Percentiles rank a stretch among this genome's conserved stretches.
Conservation (phyloP, 2,888 invertebrate species). For the Lagria hirta region DNA sequence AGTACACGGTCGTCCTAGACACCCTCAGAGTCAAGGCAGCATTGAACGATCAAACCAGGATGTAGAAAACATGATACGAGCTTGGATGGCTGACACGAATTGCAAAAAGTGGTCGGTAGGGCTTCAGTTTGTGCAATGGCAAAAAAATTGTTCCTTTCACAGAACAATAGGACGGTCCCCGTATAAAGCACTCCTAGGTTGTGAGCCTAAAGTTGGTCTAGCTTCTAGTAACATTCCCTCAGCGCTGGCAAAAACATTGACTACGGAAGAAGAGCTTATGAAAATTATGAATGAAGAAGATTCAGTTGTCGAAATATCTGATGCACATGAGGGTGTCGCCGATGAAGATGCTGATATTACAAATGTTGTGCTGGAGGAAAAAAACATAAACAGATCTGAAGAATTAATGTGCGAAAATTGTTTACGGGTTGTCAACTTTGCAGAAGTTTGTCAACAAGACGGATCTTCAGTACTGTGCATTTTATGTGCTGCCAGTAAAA, state of each 20-base stretch:
- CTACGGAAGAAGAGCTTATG: slow-evolving; percentile 4
- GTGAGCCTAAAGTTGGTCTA: slow-evolving; percentile 33
- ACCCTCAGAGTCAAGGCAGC: slow-evolving; percentile 43
- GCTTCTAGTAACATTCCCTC: slow-evolving; percentile 18
- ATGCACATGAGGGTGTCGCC: too few relatives aligned
- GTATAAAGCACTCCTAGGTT: slow-evolving; percentile 37
- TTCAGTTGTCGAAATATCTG: too few relatives aligned
- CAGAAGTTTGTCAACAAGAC: too few relatives aligned
- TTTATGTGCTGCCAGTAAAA: too few relatives aligned
- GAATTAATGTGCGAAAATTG: too few relatives aligned
- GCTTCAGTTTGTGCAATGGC: slow-evolving; percentile 34
- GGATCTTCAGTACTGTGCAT: too few relatives aligned
- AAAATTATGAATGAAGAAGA: too few relatives aligned
- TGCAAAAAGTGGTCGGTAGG: slow-evolving; percentile 39
- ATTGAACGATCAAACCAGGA: slow-evolving; percentile 45
- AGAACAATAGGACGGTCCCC: slow-evolving; percentile 32
- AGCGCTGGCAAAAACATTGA: slow-evolving; percentile 6
- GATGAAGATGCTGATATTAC: too few relatives aligned
- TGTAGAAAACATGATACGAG: slow-evolving; percentile 39
- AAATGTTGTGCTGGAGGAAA: too few relatives aligned
- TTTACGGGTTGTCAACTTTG: too few relatives aligned
- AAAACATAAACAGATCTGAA: too few relatives aligned
- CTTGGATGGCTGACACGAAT: slow-evolving; percentile 39
- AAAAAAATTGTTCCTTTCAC: slow-evolving; percentile 36
- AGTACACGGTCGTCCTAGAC: slow-evolving; percentile 40